Base-by-base conservation (phyloP, 1,140 invertebrate species). In the Teleogryllus occipitalis region DNA sequence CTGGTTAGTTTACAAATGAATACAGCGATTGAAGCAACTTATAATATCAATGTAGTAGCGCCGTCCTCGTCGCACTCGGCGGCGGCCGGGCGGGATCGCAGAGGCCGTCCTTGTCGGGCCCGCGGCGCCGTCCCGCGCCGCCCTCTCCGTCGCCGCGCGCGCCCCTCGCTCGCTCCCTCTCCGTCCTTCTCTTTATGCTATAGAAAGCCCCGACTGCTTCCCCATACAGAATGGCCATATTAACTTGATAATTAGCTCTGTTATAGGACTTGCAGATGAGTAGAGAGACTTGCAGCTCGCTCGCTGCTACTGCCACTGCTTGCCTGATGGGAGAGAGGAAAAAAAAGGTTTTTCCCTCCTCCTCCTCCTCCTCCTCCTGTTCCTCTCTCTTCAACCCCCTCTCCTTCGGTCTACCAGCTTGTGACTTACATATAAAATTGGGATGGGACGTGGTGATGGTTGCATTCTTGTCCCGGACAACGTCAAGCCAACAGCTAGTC, bases 221-320 rank as follows among this genome's bases (percentile, higher is more conserved):
- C 83, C 87, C 87, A 88, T 88, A 90, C 89, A 89, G 89, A 90
- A 90, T 90, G 89, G 89, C 92, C 92, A 92, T 93, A 93, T 93
- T 93, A 93, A 93, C 92, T 93, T 93, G 92, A 93, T 93, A 93
- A 93, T 93, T 93, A 93, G 92, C 90, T 92, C 90, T 91, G 92
- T 93, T 93, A 93, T 93, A 93, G 90, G 92, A 93, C 92, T 93
- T 93, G 92, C 92, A 93, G 92, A 93, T 93, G 92, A 93, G 92
- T 88, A 88, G 89, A 89, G 89, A 47, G 48, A 47, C 46, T 47
- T 79, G 76, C 75, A 65, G 54, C 54, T 65, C 54, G 54, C 54
- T 65, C 22, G 76, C 78, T 39, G 78, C 78, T 65, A 65, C 78
- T 79, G 78, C 79, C 79, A 77, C 76, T 80, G 79, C 79, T 77